These are phyloP conservation scores for Metridium senile DNA, from an alignment of 92 coral and sea anemone genomes.

Conservation along the genomic window DNA sequence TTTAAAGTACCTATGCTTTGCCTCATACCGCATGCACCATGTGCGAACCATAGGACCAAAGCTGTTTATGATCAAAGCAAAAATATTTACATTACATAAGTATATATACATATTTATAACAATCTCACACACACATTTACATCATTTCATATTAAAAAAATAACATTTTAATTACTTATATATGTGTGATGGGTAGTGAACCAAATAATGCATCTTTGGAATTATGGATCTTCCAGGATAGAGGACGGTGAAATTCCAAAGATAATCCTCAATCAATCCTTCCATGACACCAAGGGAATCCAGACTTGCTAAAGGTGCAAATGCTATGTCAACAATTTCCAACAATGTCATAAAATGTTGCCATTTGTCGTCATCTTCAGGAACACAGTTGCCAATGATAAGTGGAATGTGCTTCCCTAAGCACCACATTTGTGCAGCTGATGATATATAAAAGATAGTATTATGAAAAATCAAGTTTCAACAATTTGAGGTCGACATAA, in stretches of 20 bases:
- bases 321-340: conserved; percentile 41
- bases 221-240: conserved; percentile 63
- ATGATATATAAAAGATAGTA: background rate
- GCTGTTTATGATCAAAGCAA: background rate
- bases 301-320: conserved; percentile 43
- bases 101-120: too few relatives aligned
- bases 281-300: conserved; percentile 43
- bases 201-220: conserved; percentile 68
- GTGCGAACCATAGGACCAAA: conserved; percentile 70
- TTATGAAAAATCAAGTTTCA: too few relatives aligned
- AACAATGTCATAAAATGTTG: conserved; percentile 41
- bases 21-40: conserved; percentile 74
- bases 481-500: too few relatives aligned
- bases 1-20: conserved; percentile 57
- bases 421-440: conserved; percentile 59
- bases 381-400: conserved; percentile 32
- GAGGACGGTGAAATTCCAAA: conserved; percentile 16
- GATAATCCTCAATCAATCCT: conserved; percentile 61
- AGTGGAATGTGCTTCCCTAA: conserved; percentile 25
- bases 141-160: background rate
- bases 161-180: conserved; percentile 1
- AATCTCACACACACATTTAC: too few relatives aligned
- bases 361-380: conserved; percentile 63
- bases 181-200: conserved; percentile 61
- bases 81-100: too few relatives aligned